phyloP scores from a whole-genome alignment of 2,113 vertebrate species.

The Coptodon rendalli region DNA sequence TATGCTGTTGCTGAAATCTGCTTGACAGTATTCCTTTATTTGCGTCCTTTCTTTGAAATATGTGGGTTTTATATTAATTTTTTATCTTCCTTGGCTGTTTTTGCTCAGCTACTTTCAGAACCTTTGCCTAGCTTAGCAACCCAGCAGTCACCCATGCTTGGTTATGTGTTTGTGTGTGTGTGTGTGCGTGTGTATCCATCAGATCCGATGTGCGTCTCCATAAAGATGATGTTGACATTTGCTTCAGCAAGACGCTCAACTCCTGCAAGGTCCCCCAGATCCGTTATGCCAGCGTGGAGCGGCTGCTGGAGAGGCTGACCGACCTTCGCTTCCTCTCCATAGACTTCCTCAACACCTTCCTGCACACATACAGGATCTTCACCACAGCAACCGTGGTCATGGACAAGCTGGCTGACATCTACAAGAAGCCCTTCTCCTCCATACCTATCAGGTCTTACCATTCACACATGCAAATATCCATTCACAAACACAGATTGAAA shows the following conservation, averaged over 20 bases:
- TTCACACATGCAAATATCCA: neutral
- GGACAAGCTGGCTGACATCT: conserved; percentile 93
- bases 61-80: neutral
- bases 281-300: conserved; percentile 92
- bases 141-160: conserved; percentile 59
- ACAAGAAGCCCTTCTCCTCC: conserved; percentile 93
- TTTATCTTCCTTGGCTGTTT: conserved; percentile 5
- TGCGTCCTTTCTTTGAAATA: conserved; percentile 7
- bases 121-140: conserved; percentile 26
- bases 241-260: conserved; percentile 99
- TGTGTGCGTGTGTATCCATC: conserved; percentile 33
- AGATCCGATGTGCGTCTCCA: conserved; percentile 96
- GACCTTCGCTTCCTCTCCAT: conserved; percentile 97
- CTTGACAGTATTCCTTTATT: neutral
- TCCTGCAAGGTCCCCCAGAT: conserved; percentile 99
- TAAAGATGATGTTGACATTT: conserved; percentile 95
- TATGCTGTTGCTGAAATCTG: neutral
- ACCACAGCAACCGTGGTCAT: conserved; percentile 87
- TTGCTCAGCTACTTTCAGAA: conserved; percentile 10
- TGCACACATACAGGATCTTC: conserved; percentile 98
- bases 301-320: conserved; percentile 91
- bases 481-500: neutral
- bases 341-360: conserved; percentile 98
- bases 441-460: conserved; percentile 86
- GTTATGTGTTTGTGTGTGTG: conserved; percentile 47